A percentile compares a stretch with the other conserved stretches of the same genome.
Evolutionary conservation across 1,140 invertebrate genomes (phyloP).

Genomic region (Drosophila lini): DNA sequence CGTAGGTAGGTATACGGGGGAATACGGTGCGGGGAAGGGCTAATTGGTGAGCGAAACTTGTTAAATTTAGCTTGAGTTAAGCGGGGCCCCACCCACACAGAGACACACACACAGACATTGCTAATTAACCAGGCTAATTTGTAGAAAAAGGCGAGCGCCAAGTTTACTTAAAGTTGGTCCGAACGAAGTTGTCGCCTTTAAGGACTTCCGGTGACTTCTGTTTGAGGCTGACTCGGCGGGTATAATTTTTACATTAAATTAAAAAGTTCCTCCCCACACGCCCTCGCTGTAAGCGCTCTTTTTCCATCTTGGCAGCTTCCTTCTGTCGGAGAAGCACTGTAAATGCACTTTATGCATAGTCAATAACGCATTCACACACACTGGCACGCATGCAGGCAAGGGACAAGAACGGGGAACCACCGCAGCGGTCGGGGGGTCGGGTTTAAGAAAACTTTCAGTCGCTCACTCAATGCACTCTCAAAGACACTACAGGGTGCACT

Average conservation of each 20-base stretch:
- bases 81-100: conserved; percentile 9
- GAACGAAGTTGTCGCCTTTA: conserved; percentile 58
- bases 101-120: conserved; percentile 31
- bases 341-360: conserved; percentile 68
- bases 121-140: conserved; percentile 75
- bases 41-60: conserved; percentile 45
- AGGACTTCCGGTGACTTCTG: conserved; percentile 28
- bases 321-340: conserved; percentile 28
- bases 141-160: conserved; percentile 54
- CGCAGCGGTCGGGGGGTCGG: background rate
- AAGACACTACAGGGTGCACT: conserved; percentile 69
- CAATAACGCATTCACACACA: conserved; percentile 53
- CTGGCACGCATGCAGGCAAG: background rate
- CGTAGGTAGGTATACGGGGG: conserved; percentile 9
- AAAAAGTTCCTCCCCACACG: conserved; percentile 57
- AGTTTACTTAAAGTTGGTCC: conserved; percentile 59
- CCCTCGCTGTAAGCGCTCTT: conserved; percentile 14
- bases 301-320: conserved; percentile 5
- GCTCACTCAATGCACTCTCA: conserved; percentile 75
- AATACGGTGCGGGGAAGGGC: conserved; percentile 1
- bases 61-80: conserved; percentile 33
- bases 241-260: conserved; percentile 74
- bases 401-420: background rate
- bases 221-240: conserved; percentile 15
- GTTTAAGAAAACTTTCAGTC: conserved; percentile 58